Base-by-base conservation (phyloP, 92 coral and sea anemone species). In the Parazoanthus darwini region DNA sequence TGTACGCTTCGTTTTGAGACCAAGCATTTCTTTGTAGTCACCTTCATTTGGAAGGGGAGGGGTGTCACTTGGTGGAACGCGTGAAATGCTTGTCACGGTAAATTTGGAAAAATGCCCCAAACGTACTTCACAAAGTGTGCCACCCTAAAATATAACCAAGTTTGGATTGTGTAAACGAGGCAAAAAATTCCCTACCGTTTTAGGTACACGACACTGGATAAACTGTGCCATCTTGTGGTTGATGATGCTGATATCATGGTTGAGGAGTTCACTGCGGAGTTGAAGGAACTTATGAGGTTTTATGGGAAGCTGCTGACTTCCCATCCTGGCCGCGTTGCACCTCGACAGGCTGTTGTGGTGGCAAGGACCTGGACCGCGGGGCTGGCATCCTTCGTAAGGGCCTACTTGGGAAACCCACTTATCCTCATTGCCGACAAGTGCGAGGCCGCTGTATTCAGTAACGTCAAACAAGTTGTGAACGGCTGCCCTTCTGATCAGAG, bases 401-500 rank as follows among this genome's bases (percentile, higher is more conserved):
- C 96, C 1, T 96, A 96, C 77, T 92, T 96, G 20, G 98, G 97
- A 2, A 96, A 93, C 67, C 99, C 99, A 58, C 90, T 95, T 71
- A 72, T 93, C 3, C 84, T 95, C 29, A 93, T 96, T 74, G 88
- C 93, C 39, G 98, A 96, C 85, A 86, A 90, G 80, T 86, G 94
- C 25, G 99, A 96, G 81, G 94, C 98, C 10, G 93, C 98, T 26
- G 88, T 96, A 38, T 96, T 93, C 90, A 87, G 92, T 48, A 91
- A 92, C 25, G 98, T 96, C 22, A 91, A 89, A 67, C 97, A 95
- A 78, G 80, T 91, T 80, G 95, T 86, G 10, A 90, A 91, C 23
- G 66, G 86, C 59, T 93, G 96, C 59, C 89, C 92, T 6, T 82
- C 92, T 29, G 89, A 81, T 81, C 92, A 92, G 81, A 85, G 96